phyloP scores from a whole-genome alignment of 1,140 invertebrate species.

The Pseudomyrmex cubaensis region DNA sequence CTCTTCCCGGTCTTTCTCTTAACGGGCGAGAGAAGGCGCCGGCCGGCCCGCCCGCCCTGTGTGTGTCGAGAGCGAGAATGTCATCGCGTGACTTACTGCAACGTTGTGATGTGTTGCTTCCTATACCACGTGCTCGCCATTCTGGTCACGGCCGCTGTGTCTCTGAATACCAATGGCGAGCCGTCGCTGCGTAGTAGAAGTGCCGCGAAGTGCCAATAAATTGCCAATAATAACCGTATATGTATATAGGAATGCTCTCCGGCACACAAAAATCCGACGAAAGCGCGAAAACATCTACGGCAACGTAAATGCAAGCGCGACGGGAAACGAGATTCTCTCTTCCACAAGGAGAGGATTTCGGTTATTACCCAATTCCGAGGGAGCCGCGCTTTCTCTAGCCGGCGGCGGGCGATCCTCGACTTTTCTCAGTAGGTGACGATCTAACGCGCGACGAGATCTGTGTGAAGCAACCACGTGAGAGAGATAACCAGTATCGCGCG shows the following conservation, averaged over 20 bases:
- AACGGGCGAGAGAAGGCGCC: too few relatives aligned
- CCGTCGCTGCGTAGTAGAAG: not conserved
- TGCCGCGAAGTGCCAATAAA: not conserved
- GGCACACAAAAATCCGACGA: not conserved
- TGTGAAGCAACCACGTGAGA: constrained; percentile 66
- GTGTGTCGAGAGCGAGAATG: constrained; percentile 6
- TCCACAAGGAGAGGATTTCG: not conserved
- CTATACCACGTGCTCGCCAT: constrained; percentile 47
- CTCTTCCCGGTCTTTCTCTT: not conserved
- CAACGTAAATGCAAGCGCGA: not conserved
- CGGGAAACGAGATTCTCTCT: not conserved
- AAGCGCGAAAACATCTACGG: not conserved
- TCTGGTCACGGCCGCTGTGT: constrained; percentile 7
- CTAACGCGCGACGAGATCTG: constrained; percentile 72
- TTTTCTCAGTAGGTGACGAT: constrained; percentile 65
- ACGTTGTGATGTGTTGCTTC: constrained; percentile 61
- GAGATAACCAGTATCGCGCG: constrained; percentile 58
- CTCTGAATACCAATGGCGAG: not conserved
- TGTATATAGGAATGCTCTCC: not conserved
- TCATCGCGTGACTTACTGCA: constrained; percentile 56
- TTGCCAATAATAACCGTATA: not conserved
- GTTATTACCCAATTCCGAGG: constrained; percentile 43
- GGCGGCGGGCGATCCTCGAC: constrained; percentile 25
- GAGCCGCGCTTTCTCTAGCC: constrained; percentile 5
- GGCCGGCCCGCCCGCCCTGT: too few relatives aligned